phyloP scores from a whole-genome alignment of 2,113 vertebrate genomes.

The Bubo blakistoni region DNA sequence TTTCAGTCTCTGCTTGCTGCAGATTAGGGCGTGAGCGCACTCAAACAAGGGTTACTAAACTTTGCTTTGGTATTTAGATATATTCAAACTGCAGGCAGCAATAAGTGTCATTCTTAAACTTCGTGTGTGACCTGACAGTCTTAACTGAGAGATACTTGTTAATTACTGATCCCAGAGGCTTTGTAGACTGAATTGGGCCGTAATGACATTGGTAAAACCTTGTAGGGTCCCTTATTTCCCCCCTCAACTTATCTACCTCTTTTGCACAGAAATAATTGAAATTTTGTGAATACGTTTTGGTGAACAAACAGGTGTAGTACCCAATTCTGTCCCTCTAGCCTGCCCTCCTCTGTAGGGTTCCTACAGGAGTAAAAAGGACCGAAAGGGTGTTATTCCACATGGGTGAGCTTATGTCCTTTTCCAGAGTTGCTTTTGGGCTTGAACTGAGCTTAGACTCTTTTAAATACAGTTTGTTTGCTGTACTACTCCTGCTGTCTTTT shows the following conservation, averaged over 20 bases:
- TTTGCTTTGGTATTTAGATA: background rate
- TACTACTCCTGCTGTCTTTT: background rate
- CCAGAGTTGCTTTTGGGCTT: background rate
- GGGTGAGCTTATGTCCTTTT: background rate
- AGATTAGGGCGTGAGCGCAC: background rate
- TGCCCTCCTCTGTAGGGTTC: background rate
- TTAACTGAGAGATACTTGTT: background rate
- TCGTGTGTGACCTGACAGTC: background rate
- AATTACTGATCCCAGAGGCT: background rate
- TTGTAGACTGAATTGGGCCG: background rate
- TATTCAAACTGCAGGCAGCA: background rate
- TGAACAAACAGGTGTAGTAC: background rate
- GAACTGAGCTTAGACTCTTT: background rate
- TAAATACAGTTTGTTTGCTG: background rate
- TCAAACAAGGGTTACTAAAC: background rate
- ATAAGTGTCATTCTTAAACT: background rate
- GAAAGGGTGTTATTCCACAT: background rate
- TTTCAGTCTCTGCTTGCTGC: background rate
- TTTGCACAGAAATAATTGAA: background rate
- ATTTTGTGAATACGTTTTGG: background rate
- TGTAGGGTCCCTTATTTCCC: background rate
- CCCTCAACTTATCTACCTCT: background rate
- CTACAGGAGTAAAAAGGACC: background rate
- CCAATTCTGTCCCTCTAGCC: background rate
- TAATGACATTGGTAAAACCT: background rate